Conservation (phyloP, 2,797 vertebrate genomes). For the Sebastes steindachneri region DNA sequence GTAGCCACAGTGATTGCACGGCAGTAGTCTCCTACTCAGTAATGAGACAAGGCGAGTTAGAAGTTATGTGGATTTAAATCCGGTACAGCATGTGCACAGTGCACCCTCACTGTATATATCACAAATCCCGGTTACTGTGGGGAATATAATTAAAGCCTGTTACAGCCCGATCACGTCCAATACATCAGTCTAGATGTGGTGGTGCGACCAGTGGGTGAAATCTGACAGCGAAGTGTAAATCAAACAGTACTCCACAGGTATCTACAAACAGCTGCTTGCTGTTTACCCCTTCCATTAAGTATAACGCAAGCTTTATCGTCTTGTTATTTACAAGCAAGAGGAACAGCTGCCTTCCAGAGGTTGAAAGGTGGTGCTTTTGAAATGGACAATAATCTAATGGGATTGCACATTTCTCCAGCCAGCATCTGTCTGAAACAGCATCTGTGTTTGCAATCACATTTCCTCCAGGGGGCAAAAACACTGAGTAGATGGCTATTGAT, state of each 20-base stretch:
- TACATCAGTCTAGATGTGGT: background rate
- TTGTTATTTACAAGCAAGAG: background rate
- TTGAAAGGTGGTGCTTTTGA: slow-evolving; percentile 6
- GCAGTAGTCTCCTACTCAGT: background rate
- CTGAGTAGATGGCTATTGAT: background rate
- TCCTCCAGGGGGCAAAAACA: slow-evolving; percentile 7
- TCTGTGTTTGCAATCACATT: slow-evolving; percentile 19
- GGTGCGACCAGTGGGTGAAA: background rate
- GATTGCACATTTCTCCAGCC: background rate
- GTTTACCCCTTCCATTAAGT: background rate
- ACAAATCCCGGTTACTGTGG: background rate
- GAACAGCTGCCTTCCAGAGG: slow-evolving; percentile 36
- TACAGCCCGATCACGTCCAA: background rate
- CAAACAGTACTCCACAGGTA: background rate
- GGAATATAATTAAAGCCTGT: background rate
- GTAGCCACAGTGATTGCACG: background rate
- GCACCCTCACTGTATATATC: background rate
- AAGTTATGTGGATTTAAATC: background rate
- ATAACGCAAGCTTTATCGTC: background rate
- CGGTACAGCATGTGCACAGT: background rate
- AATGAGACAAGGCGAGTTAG: background rate
- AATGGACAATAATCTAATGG: slow-evolving; percentile 12
- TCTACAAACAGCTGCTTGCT: background rate
- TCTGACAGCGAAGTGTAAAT: background rate
- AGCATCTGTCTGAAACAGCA: slow-evolving; percentile 9